Evolutionary conservation across 2,113 vertebrate species (phyloP), one percentile per base, ranked within the genome.

Genomic region (Dendrocopos noguchii): DNA sequence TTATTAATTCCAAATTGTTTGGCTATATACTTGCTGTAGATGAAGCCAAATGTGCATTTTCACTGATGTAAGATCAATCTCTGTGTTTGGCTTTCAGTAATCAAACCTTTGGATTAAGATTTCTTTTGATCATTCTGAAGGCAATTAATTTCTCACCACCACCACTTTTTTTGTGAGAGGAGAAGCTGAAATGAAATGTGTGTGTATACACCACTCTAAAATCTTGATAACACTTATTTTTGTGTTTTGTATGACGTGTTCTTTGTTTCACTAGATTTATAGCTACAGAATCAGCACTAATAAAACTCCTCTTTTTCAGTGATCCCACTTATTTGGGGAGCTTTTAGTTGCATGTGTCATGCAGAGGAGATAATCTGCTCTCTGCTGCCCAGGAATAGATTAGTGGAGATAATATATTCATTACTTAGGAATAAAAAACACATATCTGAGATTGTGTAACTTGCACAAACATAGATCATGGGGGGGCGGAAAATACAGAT

Each of bases 91-190:
- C 42, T 90, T 84, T 82, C 71, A 34, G 53, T 72, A 56, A 55
- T 29, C 0, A 1, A 56, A 65, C 29, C n/a, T 94, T 80, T 86
- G 76, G 93, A 67, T 94, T 60, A 88, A 93, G 84, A 70, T 90
- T 19, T 94, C 74, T 93, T 80, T 88, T 95, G 88, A 59, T 81
- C 66, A 29, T 93, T 91, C 93, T 96, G 78, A 96, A 92, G 63
- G 57, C 64, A 94, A 66, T 91, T 84, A 8, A 89, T 93, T 94
- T 60, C 10, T 59, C 88, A 80, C 91, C 46, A 29, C 61, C 27
- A 56, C 27, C 31, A 42, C 68, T 34, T 52, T 20, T 39, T 39
- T 67, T 68, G 44, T 34, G 77, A 29, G 34, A 6, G 39, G 42
- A 80, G 50, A 65, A 89, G 16, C 34, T 85, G 47, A 21, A 73